phyloP scores from a whole-genome alignment of 2,113 vertebrate genomes.

The Picathartes gymnocephalus region DNA sequence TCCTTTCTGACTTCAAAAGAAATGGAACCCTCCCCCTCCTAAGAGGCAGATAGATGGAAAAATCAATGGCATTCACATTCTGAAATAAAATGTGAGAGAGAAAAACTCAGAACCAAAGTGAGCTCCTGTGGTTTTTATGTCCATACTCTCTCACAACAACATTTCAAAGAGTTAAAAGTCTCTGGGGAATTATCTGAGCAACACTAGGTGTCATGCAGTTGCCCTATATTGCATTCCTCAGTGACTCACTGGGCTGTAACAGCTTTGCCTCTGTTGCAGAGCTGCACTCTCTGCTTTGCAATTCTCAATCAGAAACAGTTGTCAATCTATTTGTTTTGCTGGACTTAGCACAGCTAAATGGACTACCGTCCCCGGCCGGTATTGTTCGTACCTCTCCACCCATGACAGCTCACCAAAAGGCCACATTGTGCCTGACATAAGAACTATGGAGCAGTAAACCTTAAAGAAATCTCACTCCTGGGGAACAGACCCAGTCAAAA shows the following conservation, averaged over 20 bases:
- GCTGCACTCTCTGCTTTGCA: background rate
- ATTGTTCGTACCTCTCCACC: constrained; percentile 44
- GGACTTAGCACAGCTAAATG: background rate
- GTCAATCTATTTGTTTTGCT: background rate
- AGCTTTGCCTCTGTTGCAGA: background rate
- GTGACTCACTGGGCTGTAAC: background rate
- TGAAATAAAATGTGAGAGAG: background rate
- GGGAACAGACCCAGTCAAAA: background rate
- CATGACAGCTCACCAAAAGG: constrained; percentile 18
- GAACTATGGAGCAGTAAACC: background rate
- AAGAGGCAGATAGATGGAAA: background rate
- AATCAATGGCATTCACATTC: background rate
- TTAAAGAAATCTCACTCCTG: constrained; percentile 4
- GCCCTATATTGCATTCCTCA: background rate
- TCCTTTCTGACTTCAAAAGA: background rate
- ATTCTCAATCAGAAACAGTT: background rate
- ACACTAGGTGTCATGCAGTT: background rate
- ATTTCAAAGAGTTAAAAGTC: constrained; percentile 26
- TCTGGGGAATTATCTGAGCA: background rate
- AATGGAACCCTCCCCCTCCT: background rate
- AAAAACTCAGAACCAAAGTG: background rate
- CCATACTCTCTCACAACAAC: background rate
- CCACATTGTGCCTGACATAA: background rate
- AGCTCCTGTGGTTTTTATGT: background rate
- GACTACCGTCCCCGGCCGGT: background rate